Conservation (phyloP, 1,140 invertebrate species). For the Drosophila baimaii region DNA sequence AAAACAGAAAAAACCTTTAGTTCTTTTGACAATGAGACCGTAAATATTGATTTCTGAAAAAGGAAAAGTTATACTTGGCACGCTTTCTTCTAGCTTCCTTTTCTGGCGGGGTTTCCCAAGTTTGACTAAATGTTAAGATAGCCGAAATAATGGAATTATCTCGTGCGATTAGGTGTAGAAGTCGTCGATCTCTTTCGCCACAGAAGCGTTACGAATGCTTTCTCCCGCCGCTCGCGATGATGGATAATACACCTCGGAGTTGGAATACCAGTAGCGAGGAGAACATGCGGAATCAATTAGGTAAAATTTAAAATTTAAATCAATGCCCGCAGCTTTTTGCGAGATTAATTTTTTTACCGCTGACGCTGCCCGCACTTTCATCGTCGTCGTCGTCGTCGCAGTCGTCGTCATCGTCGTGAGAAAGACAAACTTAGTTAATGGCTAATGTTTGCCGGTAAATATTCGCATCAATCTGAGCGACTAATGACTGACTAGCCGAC, state of each 20-base stretch:
- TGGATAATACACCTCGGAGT: conserved; percentile 49
- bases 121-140: neutral
- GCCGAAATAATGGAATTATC: conserved; percentile 11
- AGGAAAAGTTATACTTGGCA: conserved; percentile 7
- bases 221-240: conserved; percentile 58
- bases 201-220: conserved; percentile 54
- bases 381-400: conserved; percentile 2
- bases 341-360: conserved; percentile 25
- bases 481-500: conserved; percentile 43
- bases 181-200: conserved; percentile 39
- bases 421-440: conserved; percentile 62
- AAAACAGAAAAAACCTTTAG: neutral
- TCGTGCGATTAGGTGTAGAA: conserved; percentile 21
- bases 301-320: conserved; percentile 65
- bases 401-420: conserved; percentile 45
- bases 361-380: conserved; percentile 43
- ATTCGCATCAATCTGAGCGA: conserved; percentile 45
- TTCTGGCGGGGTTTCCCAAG: conserved; percentile 16
- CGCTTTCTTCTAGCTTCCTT: conserved; percentile 26
- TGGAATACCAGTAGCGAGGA: conserved; percentile 67
- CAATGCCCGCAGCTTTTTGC: conserved; percentile 49
- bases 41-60: conserved; percentile 4
- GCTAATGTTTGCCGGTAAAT: conserved; percentile 45
- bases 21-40: neutral
- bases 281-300: conserved; percentile 47